Evolutionary conservation across 2,113 vertebrate genomes (phyloP).

Genomic region (Ammodramus savannarum): DNA sequence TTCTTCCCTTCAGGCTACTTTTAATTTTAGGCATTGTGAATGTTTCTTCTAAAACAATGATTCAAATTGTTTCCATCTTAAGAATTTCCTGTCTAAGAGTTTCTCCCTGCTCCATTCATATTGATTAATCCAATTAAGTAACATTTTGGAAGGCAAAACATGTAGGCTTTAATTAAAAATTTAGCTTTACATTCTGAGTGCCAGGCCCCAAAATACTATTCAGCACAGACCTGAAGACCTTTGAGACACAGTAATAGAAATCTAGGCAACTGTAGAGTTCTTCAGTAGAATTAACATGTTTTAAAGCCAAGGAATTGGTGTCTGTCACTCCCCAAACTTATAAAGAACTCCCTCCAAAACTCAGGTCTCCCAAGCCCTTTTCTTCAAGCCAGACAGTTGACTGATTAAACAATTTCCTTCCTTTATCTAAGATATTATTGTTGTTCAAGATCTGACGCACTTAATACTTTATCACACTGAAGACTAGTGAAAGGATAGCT

Average conservation of each 20-base stretch:
- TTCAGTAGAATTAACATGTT: neutral
- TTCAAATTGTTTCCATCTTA: neutral
- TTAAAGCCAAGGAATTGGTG: neutral
- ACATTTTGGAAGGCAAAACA: neutral
- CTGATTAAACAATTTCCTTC: neutral
- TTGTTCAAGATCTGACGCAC: rapidly evolving
- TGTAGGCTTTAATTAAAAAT: neutral
- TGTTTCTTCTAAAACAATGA: neutral
- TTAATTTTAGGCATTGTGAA: neutral
- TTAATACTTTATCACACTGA: neutral
- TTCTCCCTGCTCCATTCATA: neutral
- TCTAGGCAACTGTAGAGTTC: neutral
- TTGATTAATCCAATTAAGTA: neutral
- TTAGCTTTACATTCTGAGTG: neutral
- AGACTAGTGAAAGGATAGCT: neutral
- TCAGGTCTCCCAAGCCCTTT: neutral
- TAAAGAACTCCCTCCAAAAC: neutral
- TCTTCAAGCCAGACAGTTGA: neutral
- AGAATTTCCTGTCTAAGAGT: neutral
- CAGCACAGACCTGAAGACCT: neutral
- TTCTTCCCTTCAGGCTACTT: neutral
- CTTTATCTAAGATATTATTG: neutral
- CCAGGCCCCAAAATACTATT: neutral
- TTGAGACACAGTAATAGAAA: neutral
- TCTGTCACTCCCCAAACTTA: neutral